Base-by-base conservation (phyloP, 2,797 vertebrate genomes). In the Leptoclinus maculatus region DNA sequence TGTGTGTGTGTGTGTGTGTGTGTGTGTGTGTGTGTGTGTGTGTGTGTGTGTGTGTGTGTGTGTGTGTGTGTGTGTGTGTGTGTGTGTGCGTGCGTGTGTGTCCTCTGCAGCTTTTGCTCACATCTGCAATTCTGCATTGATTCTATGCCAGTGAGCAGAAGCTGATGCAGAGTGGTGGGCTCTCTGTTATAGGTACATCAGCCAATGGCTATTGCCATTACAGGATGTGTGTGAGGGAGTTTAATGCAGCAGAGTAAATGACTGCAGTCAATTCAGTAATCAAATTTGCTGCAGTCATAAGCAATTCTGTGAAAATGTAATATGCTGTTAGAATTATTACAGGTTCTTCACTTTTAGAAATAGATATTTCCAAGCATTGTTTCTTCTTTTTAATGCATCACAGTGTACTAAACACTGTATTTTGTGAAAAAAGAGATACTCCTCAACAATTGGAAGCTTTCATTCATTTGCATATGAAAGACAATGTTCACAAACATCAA, bases 101-200 rank as follows among this genome's bases (percentile, higher is more conserved):
- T 79, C 87, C 84, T 79, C 83, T 91, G 88, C 86, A 85, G 90
- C 64, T 88, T 92, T 88, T 88, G 85, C 91, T 91, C 86, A 79
- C 81, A 85, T 89, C 88, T 91, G 91, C 90, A 92, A 80, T 77
- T 90, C 89, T 85, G 86, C 89, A 89, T 87, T 91, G 91, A 90
- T 75, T 88, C 89, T 54, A 77, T 88, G 90, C 89, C 93, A 93
- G 76, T 59, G 81, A 91, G 83, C 85, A 85, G 79, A 89, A 66
- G 87, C 85, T 71, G 71, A 86, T 87, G 87, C 85, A 80, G 87
- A 87, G 87, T 65, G 63, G 56, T 51, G 79, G 76, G 14, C n/a
- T 80, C 49, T 86, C 65, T 78, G 73, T 82, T 86, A 74, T 53
- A 74, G 87, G 87, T 89, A 77, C 86, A 75, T 85, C 85, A 86